Conservation (phyloP, 2,797 vertebrate genomes). For the Meda fulgida region DNA sequence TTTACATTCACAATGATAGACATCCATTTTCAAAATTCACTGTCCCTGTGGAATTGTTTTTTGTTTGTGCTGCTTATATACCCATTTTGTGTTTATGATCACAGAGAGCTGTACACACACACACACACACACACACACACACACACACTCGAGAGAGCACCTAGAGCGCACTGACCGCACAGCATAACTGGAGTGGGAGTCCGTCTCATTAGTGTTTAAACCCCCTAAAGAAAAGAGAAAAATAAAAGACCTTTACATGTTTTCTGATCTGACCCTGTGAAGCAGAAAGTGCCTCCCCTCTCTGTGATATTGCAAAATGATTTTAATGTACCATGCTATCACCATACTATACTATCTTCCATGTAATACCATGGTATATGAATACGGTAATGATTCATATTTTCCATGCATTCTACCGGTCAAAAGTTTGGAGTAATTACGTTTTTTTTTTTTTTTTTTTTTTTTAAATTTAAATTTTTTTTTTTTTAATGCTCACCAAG, state of each 20-base stretch:
- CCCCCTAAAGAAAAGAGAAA: conserved; percentile 14
- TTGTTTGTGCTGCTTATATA: not conserved
- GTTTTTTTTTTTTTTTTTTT: too few relatives aligned
- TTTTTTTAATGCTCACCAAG: not conserved
- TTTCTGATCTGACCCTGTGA: conserved; percentile 12
- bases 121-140: conserved; percentile 1
- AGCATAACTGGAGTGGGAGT: conserved; percentile 14
- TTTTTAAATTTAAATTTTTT: too few relatives aligned
- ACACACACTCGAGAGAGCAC: conserved; percentile 15
- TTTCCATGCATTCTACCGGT: not conserved
- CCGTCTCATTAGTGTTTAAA: conserved; percentile 42
- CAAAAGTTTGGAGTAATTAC: not conserved
- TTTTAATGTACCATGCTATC: not conserved
- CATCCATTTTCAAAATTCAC: conserved; percentile 8
- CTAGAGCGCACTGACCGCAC: conserved; percentile 1
- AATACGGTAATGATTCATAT: not conserved
- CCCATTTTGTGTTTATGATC: not conserved
- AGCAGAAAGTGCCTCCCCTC: conserved; percentile 4
- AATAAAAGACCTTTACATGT: conserved; percentile 35
- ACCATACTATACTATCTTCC: not conserved
- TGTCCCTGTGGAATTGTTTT: conserved; percentile 23
- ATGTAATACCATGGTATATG: not conserved
- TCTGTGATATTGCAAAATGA: not conserved
- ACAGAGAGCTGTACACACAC: not conserved
- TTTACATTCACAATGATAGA: not conserved